phyloP scores from a whole-genome alignment of 2,113 vertebrate genomes.

The Willisornis vidua region DNA sequence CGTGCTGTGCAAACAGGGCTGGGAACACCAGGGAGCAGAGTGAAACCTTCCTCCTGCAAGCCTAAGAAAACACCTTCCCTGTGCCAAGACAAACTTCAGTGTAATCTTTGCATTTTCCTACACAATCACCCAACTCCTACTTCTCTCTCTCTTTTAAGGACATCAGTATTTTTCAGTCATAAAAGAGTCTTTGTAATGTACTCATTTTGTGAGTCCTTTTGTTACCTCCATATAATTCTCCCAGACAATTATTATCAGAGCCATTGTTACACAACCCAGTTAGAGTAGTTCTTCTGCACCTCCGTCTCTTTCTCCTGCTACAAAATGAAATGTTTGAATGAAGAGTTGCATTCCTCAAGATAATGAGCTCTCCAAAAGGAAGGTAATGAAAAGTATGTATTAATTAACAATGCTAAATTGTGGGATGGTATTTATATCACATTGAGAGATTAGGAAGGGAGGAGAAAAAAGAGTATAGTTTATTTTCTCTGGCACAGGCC shows the following conservation, averaged over 20 bases:
- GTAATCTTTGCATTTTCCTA: conserved; percentile 4
- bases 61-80: not conserved
- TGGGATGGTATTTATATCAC: conserved; percentile 12
- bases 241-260: conserved; percentile 52
- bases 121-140: not conserved
- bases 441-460: not conserved
- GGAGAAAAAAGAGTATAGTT: not conserved
- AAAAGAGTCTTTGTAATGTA: conserved; percentile 46
- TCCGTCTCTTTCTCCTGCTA: not conserved
- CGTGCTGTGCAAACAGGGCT: not conserved
- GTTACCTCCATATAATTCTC: conserved; percentile 52
- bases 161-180: conserved; percentile 38
- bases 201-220: conserved; percentile 52
- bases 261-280: conserved; percentile 49
- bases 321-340: conserved; percentile 56
- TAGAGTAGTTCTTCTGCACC: not conserved
- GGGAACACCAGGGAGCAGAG: not conserved
- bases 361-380: conserved; percentile 51
- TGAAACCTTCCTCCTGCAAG: not conserved
- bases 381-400: conserved; percentile 39
- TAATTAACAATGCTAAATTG: conserved; percentile 43
- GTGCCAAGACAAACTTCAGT: not conserved
- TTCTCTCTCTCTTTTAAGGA: conserved; percentile 12
- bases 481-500: not conserved
- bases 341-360: conserved; percentile 26